Evolutionary conservation across 2,113 vertebrate species (phyloP).

Genomic region (Pandion haliaetus): DNA sequence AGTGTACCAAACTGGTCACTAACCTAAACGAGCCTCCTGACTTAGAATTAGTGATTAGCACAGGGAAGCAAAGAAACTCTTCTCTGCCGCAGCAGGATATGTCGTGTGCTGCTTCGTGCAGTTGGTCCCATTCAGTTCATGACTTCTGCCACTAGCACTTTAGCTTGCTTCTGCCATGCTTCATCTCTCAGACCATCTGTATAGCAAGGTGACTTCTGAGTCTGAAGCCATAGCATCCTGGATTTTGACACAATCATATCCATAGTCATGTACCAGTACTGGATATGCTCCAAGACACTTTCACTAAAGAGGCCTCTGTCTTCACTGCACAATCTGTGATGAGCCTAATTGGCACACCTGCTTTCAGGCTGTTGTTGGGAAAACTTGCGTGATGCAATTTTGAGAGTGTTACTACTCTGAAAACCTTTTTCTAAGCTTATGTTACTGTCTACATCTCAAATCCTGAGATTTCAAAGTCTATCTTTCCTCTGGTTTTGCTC

Average conservation of each 20-base stretch:
- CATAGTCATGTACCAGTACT: neutral
- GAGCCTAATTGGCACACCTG: constrained; percentile 31
- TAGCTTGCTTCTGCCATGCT: constrained; percentile 15
- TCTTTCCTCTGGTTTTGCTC: neutral
- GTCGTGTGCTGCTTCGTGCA: neutral
- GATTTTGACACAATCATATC: neutral
- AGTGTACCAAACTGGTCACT: neutral
- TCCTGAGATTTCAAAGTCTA: neutral
- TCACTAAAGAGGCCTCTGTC: neutral
- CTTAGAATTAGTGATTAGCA: neutral
- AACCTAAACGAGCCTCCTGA: neutral
- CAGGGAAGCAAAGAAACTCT: neutral
- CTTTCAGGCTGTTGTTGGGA: constrained; percentile 36
- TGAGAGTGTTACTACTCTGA: neutral
- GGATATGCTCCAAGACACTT: constrained; percentile 29
- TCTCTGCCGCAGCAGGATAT: neutral
- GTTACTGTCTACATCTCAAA: neutral
- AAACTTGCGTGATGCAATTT: neutral
- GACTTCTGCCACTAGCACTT: constrained; percentile 37
- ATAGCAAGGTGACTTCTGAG: constrained; percentile 29
- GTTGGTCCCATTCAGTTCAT: neutral
- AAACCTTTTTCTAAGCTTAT: neutral
- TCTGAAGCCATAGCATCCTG: neutral
- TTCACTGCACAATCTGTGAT: neutral
- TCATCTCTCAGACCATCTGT: constrained; percentile 64